A percentile compares a stretch with the other conserved stretches of the same genome.
These are phyloP conservation scores for Laodelphax striatellus DNA, from an alignment of 1,140 invertebrate genomes.

Conservation along the genomic window DNA sequence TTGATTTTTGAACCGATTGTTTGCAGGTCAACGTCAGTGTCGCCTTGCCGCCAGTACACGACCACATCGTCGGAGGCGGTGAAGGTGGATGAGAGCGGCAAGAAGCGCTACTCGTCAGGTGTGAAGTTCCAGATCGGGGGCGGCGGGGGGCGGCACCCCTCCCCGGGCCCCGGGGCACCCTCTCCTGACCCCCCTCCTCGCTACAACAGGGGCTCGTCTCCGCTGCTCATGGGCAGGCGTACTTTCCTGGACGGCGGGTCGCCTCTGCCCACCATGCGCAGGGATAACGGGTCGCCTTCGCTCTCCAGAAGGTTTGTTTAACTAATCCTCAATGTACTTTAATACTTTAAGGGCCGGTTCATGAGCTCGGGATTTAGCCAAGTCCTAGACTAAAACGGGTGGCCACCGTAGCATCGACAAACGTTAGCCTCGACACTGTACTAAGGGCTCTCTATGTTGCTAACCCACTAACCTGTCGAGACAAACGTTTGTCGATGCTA, in stretches of 20 bases:
- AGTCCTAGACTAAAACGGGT: no score
- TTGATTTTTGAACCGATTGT: no score
- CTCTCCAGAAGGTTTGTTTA: slow-evolving; percentile 44
- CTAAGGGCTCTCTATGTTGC: no score
- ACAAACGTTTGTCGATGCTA: no score
- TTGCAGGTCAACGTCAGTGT: slow-evolving; percentile 23
- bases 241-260: slow-evolving; percentile 40
- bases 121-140: slow-evolving; percentile 47
- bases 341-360: background rate
- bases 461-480: no score
- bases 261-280: slow-evolving; percentile 18
- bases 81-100: slow-evolving; percentile 30
- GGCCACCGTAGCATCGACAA: no score
- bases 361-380: no score
- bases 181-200: slow-evolving; percentile 22
- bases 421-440: no score
- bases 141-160: no score
- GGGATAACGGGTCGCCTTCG: slow-evolving; percentile 33
- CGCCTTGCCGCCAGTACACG: slow-evolving; percentile 22
- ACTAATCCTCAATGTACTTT: background rate
- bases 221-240: slow-evolving; percentile 25
- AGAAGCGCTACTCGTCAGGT: slow-evolving; percentile 57
- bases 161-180: slow-evolving; percentile 20
- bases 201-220: slow-evolving; percentile 13
- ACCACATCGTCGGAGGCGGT: slow-evolving; percentile 7